Evolutionary conservation across 2,888 invertebrate species (phyloP).

Genomic region (Drosophila subquinaria): DNA sequence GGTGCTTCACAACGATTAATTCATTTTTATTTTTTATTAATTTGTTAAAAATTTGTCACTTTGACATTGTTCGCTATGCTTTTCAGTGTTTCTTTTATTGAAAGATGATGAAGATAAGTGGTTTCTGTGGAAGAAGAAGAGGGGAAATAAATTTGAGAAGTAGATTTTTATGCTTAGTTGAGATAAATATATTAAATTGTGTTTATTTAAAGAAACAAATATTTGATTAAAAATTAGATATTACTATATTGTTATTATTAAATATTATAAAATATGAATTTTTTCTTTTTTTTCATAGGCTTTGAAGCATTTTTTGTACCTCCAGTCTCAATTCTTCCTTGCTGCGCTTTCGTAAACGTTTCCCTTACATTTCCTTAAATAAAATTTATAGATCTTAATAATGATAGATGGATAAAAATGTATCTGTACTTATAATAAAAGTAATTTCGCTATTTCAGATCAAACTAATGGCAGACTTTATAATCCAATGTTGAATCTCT

Average conservation of each 20-base stretch:
- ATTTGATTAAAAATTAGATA: too few relatives aligned
- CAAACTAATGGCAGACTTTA: background rate
- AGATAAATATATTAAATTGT: too few relatives aligned
- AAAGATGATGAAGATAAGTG: constrained; percentile 52
- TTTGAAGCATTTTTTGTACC: too few relatives aligned
- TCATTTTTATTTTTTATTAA: constrained; percentile 65
- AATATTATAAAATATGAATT: too few relatives aligned
- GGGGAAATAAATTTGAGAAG: background rate
- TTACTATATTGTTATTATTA: too few relatives aligned
- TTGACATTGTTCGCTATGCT: constrained; percentile 43
- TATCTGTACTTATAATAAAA: background rate
- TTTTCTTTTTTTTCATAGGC: too few relatives aligned
- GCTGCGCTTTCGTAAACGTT: background rate
- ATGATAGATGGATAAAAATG: background rate
- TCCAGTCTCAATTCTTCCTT: too few relatives aligned
- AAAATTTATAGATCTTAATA: background rate
- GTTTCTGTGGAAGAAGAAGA: background rate
- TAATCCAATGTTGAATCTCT: background rate
- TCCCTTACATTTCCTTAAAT: background rate
- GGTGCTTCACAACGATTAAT: constrained; percentile 46
- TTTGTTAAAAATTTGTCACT: constrained; percentile 78
- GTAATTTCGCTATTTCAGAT: background rate
- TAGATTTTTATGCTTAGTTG: background rate
- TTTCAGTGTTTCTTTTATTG: constrained; percentile 18
- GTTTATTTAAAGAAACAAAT: too few relatives aligned